phyloP scores from a whole-genome alignment of 2,888 invertebrate genomes.

The Syrista parreyssii region DNA sequence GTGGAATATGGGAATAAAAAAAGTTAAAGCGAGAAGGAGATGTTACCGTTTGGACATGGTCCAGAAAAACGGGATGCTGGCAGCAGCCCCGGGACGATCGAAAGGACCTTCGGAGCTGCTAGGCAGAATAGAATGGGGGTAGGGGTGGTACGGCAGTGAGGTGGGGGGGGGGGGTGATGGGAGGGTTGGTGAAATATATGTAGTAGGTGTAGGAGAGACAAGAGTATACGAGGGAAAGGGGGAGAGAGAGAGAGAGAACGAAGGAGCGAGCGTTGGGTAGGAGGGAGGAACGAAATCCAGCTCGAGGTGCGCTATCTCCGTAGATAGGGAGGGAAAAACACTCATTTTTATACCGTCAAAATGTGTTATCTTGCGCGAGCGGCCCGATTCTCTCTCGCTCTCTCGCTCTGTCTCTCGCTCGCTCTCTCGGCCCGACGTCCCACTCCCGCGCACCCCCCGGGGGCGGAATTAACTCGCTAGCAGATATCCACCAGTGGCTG shows the following conservation, averaged over 20 bases:
- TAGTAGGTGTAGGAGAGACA: neutral
- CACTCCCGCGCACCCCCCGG: conserved; percentile 37
- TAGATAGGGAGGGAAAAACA: conserved; percentile 64
- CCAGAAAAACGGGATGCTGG: conserved; percentile 23
- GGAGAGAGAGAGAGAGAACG: neutral
- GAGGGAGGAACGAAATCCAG: conserved; percentile 35
- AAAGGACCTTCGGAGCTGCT: neutral
- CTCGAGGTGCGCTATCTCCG: conserved; percentile 59
- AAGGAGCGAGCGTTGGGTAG: conserved; percentile 6
- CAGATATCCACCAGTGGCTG: conserved; percentile 53
- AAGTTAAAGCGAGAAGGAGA: neutral
- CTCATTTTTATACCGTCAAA: conserved; percentile 67
- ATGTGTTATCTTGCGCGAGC: conserved; percentile 63
- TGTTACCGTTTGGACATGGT: conserved; percentile 22
- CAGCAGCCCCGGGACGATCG: neutral
- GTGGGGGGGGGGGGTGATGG: neutral
- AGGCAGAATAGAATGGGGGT: conserved; percentile 3
- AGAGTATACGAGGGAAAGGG: neutral
- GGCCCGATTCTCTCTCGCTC: conserved; percentile 40
- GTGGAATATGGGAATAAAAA: neutral
- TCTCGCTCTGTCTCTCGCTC: conserved; percentile 32
- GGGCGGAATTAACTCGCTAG: conserved; percentile 63
- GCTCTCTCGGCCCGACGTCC: conserved; percentile 27
- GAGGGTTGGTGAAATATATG: neutral
- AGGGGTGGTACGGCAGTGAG: neutral